Conservation (phyloP, 30 jellyfish, hydroid and myxozoan genomes). For the Aurelia aurita region DNA sequence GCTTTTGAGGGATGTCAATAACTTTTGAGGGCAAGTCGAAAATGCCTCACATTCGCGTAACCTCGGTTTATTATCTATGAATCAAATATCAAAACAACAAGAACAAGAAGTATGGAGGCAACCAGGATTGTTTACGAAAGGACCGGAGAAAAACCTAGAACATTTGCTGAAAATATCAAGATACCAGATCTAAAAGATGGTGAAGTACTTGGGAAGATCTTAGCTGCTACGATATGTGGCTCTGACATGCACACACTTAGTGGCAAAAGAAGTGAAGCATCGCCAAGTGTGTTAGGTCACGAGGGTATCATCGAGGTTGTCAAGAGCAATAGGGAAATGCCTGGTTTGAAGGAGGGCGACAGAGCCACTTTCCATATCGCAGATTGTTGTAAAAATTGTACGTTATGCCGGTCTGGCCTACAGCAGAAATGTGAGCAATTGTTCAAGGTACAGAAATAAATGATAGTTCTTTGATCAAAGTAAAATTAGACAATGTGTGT, state of each 20-base stretch:
- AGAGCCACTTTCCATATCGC: conserved; percentile 63
- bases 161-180: conserved; percentile 14
- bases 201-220: conserved; percentile 51
- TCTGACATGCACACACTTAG: conserved; percentile 67
- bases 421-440: conserved; percentile 57
- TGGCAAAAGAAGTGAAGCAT: conserved; percentile 57
- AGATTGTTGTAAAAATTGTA: conserved; percentile 58
- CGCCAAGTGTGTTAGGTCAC: conserved; percentile 70
- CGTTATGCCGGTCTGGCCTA: conserved; percentile 53
- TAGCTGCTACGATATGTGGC: conserved; percentile 71
- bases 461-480: background rate
- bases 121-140: conserved; percentile 37
- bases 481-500: too few relatives aligned
- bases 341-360: conserved; percentile 28
- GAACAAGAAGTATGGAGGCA: conserved; percentile 26
- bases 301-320: conserved; percentile 64
- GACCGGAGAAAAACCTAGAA: background rate
- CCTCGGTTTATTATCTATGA: too few relatives aligned
- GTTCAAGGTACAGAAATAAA: conserved; percentile 38
- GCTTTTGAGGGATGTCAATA: too few relatives aligned
- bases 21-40: too few relatives aligned
- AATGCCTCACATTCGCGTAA: too few relatives aligned
- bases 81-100: background rate
- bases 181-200: conserved; percentile 45
- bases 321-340: conserved; percentile 19